These are phyloP conservation scores for Isichthys henryi DNA, from an alignment of 2,113 vertebrate species.

Conservation along the genomic window DNA sequence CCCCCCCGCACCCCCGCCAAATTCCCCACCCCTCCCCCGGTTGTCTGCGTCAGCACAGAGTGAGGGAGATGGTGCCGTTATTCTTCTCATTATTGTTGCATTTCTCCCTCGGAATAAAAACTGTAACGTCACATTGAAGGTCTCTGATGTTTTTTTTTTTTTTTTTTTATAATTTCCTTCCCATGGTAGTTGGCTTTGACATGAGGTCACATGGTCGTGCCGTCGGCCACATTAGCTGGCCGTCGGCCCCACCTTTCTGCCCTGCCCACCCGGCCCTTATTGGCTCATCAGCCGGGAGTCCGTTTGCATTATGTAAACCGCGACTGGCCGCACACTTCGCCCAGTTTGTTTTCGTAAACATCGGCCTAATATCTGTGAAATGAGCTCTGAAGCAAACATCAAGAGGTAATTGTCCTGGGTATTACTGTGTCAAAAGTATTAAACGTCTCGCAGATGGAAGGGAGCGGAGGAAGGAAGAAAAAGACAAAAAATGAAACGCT, in stretches of 20 bases:
- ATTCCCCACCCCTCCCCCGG: background rate
- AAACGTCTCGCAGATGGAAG: conserved; percentile 15
- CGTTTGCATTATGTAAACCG: conserved; percentile 29
- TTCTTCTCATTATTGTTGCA: conserved; percentile 11
- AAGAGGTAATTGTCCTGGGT: conserved; percentile 23
- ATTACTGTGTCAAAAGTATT: conserved; percentile 26
- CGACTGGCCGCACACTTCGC: background rate
- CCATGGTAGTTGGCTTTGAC: background rate
- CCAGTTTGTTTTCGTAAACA: conserved; percentile 22
- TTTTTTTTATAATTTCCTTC: background rate
- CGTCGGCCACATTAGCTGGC: background rate
- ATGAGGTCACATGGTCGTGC: background rate
- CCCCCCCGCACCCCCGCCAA: background rate
- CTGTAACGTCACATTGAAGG: background rate
- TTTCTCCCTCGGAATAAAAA: conserved; percentile 15
- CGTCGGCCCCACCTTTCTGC: background rate
- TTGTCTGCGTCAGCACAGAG: background rate
- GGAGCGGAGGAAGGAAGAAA: background rate
- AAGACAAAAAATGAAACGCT: background rate
- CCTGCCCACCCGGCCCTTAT: background rate
- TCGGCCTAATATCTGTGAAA: conserved; percentile 31
- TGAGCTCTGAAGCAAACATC: conserved; percentile 23
- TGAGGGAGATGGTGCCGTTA: conserved; percentile 10
- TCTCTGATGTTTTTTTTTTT: background rate
- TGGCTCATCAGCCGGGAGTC: conserved; percentile 2